Evolutionary conservation across 92 coral and sea anemone species (phyloP).

Genomic region (Micromussa lordhowensis): DNA sequence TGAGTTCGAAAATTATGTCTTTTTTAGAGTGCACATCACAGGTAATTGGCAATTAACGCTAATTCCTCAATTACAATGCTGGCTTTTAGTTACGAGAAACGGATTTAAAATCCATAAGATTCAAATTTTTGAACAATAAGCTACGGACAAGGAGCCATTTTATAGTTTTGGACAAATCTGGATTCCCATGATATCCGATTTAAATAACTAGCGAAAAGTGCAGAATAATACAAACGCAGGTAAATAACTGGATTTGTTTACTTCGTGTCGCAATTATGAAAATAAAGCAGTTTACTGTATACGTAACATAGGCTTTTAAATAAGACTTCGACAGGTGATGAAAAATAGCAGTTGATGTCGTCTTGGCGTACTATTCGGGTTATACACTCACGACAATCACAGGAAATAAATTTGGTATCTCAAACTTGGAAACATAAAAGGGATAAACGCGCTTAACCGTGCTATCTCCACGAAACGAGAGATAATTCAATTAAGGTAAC

Average conservation of each 20-base stretch:
- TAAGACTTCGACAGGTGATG: neutral
- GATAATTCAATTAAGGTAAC: neutral
- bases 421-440: neutral
- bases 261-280: neutral
- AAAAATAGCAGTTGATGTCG: neutral
- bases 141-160: neutral
- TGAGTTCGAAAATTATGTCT: neutral
- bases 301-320: too few species aligned
- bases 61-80: neutral
- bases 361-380: neutral
- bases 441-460: neutral
- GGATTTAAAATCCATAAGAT: neutral
- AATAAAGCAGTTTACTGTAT: neutral
- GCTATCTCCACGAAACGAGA: neutral
- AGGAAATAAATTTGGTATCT: neutral
- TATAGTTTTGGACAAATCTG: neutral
- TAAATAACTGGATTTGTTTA: neutral
- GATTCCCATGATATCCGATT: neutral
- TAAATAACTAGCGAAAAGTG: neutral
- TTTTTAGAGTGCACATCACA: neutral
- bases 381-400: neutral
- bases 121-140: neutral
- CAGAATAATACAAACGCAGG: neutral
- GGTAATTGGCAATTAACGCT: neutral
- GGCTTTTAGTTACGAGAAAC: neutral